Base-by-base conservation (phyloP, 2,113 vertebrate species). In the Apaloderma vittatum region DNA sequence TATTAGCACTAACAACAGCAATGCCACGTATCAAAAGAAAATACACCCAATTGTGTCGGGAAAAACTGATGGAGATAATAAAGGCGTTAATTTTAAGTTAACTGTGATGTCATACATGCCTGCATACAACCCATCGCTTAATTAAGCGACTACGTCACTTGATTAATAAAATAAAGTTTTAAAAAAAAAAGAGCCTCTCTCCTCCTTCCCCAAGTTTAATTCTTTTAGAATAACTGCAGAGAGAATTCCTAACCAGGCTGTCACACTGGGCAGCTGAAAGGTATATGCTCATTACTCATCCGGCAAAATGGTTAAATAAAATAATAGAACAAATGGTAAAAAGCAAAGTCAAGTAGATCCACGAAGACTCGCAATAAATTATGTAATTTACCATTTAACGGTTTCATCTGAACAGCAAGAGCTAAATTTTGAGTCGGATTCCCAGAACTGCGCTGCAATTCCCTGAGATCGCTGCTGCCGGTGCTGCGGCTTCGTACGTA, bases 341-440 rank as follows among this genome's bases (percentile, higher is more conserved):
- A 85, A 96, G 76, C 52, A 87, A 40, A 93, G 73, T 89, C 78
- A 81, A 94, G 96, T n/a, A 95, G 86, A 96, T 32, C 83, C 85
- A 97, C 4, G 34, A 94, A 72, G 76, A 91, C 86, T 74, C 1
- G 45, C 37, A 80, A 75, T 82, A 55, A 77, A 85, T 72, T 74
- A 94, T 51, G 67, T 71, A 77, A 94, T 94, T 95, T 91, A 81
- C 92, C 71, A 84, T 95, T 86, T 75, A 73, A 76, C 76, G 92
- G 73, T 70, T 89, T 79, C 27, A 48, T 73, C 96, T 90, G 62
- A 79, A 45, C 74, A 87, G 75, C 11, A 1, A 90, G 86, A 94
- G 86, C 59, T 70, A 93, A 76, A 91, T 91, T 94, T 75, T 93
- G 32, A 96, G 80, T 68, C 79, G 19, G 68, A 43, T 88, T 94